Evolutionary conservation across 2,888 invertebrate genomes (phyloP), one percentile per base, ranked within the genome.

Genomic region (Monoplex corrugatus): DNA sequence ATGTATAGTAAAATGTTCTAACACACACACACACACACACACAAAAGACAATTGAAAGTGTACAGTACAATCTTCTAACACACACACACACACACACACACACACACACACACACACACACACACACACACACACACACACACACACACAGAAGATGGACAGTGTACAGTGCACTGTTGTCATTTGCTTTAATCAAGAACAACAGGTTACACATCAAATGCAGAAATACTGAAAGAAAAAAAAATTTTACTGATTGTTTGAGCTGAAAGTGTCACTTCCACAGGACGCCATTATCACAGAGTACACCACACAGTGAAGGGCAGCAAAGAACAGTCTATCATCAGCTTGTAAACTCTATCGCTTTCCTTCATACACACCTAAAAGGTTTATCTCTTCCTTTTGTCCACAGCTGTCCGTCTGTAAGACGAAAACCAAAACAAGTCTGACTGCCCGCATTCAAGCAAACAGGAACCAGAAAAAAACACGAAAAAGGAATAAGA

Each of bases 21-120:
- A 78, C 78, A 78, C 38, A 78, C 78, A 78, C 78, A 78, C 78
- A 78, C 78, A 78, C 78, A 78, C 78, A 78, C 78, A 78, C 38
- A 1, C 78, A 78, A 0, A 40, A 35, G 1, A 8, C 0, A 35
- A 72, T 28, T 16, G 13, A 72, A 28, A 19, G 13, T 16, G 6
- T 16, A 10, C 5, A 5, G 28, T 6, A n/a, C 72, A 72, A 8
- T 13, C 10, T 50, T 16, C 68, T 28, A 19, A 68, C 68, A 68
- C 68, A 68, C 68, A 68, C n/a, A 68, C 68, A 68, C 68, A 68
- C 68, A 68, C 68, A 68, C 38, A 38, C 78, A 78, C 78, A 78
- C 78, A 78, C 78, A 78, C 38, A 78, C 78, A 78, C 38, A 38
- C 78, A 78, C 78, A 10, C 78, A 78, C 43, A 40, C 78, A 2